A percentile compares a stretch with the other conserved stretches of the same genome.
These are phyloP conservation scores for Podarcis siculus DNA, from an alignment of 2,797 vertebrate species.

Conservation along the genomic window DNA sequence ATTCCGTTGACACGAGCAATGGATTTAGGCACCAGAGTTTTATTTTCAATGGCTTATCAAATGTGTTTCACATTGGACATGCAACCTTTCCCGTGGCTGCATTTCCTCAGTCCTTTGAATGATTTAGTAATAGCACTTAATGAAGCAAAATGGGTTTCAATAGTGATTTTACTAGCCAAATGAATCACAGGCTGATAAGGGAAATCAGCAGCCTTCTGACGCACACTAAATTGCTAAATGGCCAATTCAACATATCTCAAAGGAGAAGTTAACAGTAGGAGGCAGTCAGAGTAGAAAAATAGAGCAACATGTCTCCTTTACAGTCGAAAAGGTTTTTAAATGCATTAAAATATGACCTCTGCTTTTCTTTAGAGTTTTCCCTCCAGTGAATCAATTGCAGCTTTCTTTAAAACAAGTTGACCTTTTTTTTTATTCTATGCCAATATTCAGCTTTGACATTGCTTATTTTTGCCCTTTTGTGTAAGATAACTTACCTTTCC, in stretches of 20 bases:
- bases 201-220: conserved; percentile 68
- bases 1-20: conserved; percentile 52
- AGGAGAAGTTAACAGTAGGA: conserved; percentile 67
- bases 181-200: conserved; percentile 72
- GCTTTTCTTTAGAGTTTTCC: conserved; percentile 40
- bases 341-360: conserved; percentile 33
- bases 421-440: conserved; percentile 21
- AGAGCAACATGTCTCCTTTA: conserved; percentile 51
- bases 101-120: conserved; percentile 63
- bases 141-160: conserved; percentile 75
- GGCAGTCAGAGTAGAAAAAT: conserved; percentile 65
- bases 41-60: conserved; percentile 70
- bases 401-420: conserved; percentile 18
- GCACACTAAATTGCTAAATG: conserved; percentile 71
- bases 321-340: conserved; percentile 49
- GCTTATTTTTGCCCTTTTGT: conserved; percentile 42
- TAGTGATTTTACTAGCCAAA: conserved; percentile 72
- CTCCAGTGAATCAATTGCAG: conserved; percentile 7
- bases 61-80: conserved; percentile 64
- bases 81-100: conserved; percentile 71
- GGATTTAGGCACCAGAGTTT: conserved; percentile 60
- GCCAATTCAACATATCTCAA: conserved; percentile 66
- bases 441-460: conserved; percentile 24
- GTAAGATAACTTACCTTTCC: conserved; percentile 28
- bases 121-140: conserved; percentile 72